These are phyloP conservation scores for Drosophila tripunctata DNA, from an alignment of 2,888 invertebrate genomes.

Conservation along the genomic window DNA sequence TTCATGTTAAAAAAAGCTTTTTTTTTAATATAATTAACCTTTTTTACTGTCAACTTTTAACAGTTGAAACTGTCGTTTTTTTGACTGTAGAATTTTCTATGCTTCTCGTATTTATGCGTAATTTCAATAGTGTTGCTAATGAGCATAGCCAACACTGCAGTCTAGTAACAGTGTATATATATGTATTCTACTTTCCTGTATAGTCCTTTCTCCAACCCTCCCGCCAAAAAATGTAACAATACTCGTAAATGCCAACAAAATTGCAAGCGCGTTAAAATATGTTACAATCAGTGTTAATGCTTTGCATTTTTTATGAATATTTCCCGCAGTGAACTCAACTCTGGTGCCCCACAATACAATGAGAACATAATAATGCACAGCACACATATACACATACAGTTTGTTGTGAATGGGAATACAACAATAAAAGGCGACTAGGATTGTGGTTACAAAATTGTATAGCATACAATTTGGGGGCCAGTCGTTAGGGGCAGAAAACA, in stretches of 20 bases:
- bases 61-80: background rate
- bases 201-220: background rate
- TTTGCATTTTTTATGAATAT: slow-evolving; percentile 72
- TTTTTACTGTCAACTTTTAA: background rate
- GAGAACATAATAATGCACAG: slow-evolving; percentile 54
- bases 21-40: background rate
- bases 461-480: slow-evolving; percentile 64
- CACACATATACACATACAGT: slow-evolving; percentile 14
- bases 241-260: slow-evolving; percentile 56
- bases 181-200: too few species aligned
- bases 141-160: slow-evolving; percentile 35
- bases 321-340: slow-evolving; percentile 42
- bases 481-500: slow-evolving; percentile 51
- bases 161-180: too few species aligned
- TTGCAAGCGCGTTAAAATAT: slow-evolving; percentile 59
- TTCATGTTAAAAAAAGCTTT: too few species aligned
- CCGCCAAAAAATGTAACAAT: slow-evolving; percentile 32
- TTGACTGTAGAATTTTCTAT: background rate
- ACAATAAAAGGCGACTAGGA: slow-evolving; percentile 64
- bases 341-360: slow-evolving; percentile 37
- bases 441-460: slow-evolving; percentile 53
- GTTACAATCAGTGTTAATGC: slow-evolving; percentile 76
- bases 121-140: slow-evolving; percentile 34
- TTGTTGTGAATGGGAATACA: slow-evolving; percentile 48
- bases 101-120: background rate